Conservation (phyloP, 2,113 vertebrate species). For the Tauraco erythrolophus region DNA sequence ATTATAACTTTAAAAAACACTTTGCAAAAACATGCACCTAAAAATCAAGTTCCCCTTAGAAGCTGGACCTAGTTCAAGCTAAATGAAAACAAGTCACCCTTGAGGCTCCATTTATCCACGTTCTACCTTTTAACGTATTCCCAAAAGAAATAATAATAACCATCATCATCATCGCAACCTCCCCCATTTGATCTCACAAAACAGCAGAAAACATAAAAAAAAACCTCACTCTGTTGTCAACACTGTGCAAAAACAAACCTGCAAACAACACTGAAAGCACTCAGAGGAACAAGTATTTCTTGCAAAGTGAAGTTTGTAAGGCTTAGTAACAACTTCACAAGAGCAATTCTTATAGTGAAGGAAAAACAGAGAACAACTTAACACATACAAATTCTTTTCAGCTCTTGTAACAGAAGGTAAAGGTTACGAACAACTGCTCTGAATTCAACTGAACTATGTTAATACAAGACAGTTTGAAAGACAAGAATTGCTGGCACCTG, state of each 20-base stretch:
- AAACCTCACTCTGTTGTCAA: not conserved
- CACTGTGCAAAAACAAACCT: not conserved
- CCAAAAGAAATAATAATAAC: constrained; percentile 9
- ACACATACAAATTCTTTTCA: not conserved
- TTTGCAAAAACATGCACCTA: constrained; percentile 26
- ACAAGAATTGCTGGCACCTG: constrained; percentile 13
- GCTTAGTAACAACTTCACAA: not conserved
- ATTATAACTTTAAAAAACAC: not conserved
- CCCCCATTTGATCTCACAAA: not conserved
- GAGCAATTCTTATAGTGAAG: not conserved
- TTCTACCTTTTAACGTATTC: constrained; percentile 39
- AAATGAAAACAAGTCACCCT: constrained; percentile 58
- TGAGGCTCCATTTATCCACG: constrained; percentile 14
- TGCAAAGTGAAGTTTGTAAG: not conserved
- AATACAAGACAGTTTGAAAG: not conserved
- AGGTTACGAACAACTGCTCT: not conserved
- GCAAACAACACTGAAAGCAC: not conserved
- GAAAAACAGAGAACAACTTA: not conserved
- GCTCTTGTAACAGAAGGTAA: not conserved
- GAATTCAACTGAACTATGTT: not conserved
- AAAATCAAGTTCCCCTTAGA: constrained; percentile 28
- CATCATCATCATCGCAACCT: not conserved
- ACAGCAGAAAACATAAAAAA: not conserved
- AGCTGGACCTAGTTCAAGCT: constrained; percentile 39
- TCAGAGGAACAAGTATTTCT: not conserved